Evolutionary conservation across 2,888 invertebrate species (phyloP), one percentile per base, ranked within the genome.

Genomic region (Leptinotarsa tumamoca): DNA sequence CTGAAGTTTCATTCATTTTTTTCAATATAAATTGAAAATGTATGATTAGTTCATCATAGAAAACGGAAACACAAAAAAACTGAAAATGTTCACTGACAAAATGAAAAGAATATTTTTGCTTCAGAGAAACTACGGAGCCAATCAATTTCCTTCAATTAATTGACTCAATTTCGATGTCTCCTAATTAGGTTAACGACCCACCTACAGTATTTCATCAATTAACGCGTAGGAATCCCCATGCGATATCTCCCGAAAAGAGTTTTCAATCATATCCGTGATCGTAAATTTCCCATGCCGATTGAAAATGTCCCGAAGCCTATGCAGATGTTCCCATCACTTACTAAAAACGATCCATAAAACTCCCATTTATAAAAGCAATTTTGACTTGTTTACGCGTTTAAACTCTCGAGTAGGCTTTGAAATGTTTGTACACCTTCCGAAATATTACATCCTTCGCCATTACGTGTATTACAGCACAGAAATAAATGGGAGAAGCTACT

Each of bases 371-470:
- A 63, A 63, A 27, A 63, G 33, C 63, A n/a, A 63, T 43, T 63
- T 52, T 15, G 50, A 51, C 51, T 68, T 51, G 68, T 68, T 68
- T 51, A 52, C 51, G 54, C 51, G 33, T 78, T 74, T 74, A 72
- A 69, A 78, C 75, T 73, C 76, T 74, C 72, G 71, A 76, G 78
- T 78, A 70, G 78, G 73, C 54, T 78, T 77, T 63, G 73, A 75
- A 71, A 75, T 72, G 74, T 74, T 74, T 70, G 63, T 69, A 74
- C 71, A 73, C 73, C 66, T 68, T 67, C 63, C 54, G 68, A 78
- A 69, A 76, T 73, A 69, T 76, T 70, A 70, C 70, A 50, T 70
- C 70, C 70, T 67, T 70, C 66, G 54, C 67, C 49, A 73, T 66
- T 69, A 63, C 52, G 33, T 4, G 18, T 49, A 21, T 66, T 43